Conservation (phyloP, 2,888 invertebrate genomes). For the Druceiella hillmani region DNA sequence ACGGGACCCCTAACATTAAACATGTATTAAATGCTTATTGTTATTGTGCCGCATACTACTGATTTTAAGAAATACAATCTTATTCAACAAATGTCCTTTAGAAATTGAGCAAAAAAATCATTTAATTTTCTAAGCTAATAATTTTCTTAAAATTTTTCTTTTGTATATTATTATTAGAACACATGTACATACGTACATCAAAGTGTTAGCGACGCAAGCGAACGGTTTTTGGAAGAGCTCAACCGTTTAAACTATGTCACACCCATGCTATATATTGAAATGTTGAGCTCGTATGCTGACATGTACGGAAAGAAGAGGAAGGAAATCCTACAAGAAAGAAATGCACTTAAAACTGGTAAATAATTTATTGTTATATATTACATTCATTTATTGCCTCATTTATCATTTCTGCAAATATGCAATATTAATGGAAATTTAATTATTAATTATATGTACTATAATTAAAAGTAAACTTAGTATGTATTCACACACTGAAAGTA, state of each 20-base stretch:
- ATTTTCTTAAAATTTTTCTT: neutral
- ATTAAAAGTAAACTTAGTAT: neutral
- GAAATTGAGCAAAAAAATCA: too few relatives aligned
- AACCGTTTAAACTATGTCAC: constrained; percentile 80
- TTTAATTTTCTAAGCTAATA: constrained; percentile 31
- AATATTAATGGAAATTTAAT: too few relatives aligned
- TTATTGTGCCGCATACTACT: too few relatives aligned
- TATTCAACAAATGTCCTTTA: too few relatives aligned
- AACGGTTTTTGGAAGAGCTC: constrained; percentile 64
- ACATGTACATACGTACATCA: constrained; percentile 57
- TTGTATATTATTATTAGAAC: constrained; percentile 28
- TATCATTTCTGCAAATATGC: too few relatives aligned
- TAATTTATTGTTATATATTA: neutral
- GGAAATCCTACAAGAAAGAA: constrained; percentile 48
- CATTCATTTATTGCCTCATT: too few relatives aligned
- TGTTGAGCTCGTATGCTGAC: constrained; percentile 72
- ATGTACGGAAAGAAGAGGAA: constrained; percentile 66
- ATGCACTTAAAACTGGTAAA: constrained; percentile 56
- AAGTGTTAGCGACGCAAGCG: constrained; percentile 67
- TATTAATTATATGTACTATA: neutral
- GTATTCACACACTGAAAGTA: neutral
- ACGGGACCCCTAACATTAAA: too few relatives aligned
- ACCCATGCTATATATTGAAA: constrained; percentile 82
- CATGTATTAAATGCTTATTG: too few relatives aligned
- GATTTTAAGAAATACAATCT: too few relatives aligned